Conservation (phyloP, 2,113 vertebrate genomes). For the Paramisgurnus dabryanus region DNA sequence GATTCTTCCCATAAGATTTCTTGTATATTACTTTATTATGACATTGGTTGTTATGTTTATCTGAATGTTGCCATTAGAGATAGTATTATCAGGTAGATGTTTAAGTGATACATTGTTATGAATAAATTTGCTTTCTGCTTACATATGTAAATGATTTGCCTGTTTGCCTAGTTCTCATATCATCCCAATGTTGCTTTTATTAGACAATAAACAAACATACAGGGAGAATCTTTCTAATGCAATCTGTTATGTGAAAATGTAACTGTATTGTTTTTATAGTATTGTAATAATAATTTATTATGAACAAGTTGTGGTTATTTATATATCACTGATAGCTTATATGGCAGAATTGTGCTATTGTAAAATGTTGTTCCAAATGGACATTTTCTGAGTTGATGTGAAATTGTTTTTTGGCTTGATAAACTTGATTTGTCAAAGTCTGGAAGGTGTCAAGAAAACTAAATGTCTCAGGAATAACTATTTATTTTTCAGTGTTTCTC, state of each 20-base stretch:
- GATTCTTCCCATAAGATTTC: neutral
- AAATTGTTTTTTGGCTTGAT: neutral
- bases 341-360: neutral
- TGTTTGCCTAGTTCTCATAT: no score
- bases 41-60: neutral
- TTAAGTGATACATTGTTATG: neutral
- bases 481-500: neutral
- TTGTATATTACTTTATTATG: neutral
- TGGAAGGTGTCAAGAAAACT: conserved; percentile 59
- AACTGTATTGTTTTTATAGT: neutral
- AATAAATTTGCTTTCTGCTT: neutral
- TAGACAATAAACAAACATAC: no score
- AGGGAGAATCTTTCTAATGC: neutral
- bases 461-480: conserved; percentile 68
- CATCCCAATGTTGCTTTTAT: no score
- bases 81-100: neutral
- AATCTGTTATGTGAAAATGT: conserved; percentile 5
- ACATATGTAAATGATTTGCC: neutral
- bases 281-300: no score
- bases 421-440: conserved; percentile 48
- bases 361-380: neutral
- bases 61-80: neutral
- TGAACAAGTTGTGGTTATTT: neutral
- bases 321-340: neutral
- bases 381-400: neutral